Percentiles rank a stretch among this genome's conserved stretches.
phyloP scores from a whole-genome alignment of 2,797 vertebrate species.

The Pterois miles region DNA sequence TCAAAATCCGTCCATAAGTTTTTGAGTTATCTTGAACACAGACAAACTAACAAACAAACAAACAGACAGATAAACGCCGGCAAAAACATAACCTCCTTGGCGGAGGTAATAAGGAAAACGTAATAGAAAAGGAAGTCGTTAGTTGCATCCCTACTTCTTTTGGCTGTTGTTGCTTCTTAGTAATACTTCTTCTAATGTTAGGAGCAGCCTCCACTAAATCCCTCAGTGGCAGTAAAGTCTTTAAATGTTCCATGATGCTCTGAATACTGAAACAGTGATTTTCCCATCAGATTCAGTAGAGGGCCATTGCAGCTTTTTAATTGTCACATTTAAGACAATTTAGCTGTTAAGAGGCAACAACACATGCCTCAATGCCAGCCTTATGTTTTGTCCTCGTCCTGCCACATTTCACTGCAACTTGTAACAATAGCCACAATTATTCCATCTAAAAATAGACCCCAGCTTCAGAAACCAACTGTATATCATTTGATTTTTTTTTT shows the following conservation, averaged over 20 bases:
- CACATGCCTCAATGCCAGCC: too few species aligned
- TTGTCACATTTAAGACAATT: background rate
- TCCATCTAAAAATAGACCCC: constrained; percentile 26
- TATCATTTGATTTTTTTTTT: background rate
- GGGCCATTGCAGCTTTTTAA: background rate
- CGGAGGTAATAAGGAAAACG: too few species aligned
- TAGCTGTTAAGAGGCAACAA: background rate
- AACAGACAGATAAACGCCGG: too few species aligned
- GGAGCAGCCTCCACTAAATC: background rate
- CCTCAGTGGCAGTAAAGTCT: background rate
- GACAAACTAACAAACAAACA: too few species aligned
- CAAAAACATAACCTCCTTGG: too few species aligned
- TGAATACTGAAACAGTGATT: background rate
- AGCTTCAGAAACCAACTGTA: constrained; percentile 18
- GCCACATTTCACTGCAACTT: constrained; percentile 8
- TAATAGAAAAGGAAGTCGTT: too few species aligned
- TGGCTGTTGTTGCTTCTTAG: background rate
- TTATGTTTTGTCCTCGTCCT: background rate
- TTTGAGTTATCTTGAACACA: too few species aligned
- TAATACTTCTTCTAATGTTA: background rate
- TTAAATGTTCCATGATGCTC: background rate
- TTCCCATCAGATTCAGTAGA: background rate
- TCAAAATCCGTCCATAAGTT: too few species aligned
- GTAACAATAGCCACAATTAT: constrained; percentile 24
- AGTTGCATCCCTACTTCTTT: background rate